Conservation (phyloP, 2,888 invertebrate species). For the Temnothorax unifasciatus region DNA sequence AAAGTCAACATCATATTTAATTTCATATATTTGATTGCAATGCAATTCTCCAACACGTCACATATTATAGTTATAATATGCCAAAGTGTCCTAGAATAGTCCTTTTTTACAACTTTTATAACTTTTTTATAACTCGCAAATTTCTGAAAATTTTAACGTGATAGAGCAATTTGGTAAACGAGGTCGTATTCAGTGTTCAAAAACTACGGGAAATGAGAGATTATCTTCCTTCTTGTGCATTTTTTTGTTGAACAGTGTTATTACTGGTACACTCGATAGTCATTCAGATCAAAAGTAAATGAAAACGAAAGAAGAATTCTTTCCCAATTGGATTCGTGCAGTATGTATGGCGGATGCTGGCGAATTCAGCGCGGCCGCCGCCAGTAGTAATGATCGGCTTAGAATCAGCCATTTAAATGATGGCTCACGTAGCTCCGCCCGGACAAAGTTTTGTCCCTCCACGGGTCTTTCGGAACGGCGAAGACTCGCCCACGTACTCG, state of each 20-base stretch:
- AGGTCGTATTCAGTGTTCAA: background rate
- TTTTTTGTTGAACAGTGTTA: background rate
- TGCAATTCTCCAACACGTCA: background rate
- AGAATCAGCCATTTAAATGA: slow-evolving; percentile 83
- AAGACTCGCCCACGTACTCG: slow-evolving; percentile 52
- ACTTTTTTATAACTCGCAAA: background rate
- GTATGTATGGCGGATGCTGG: slow-evolving; percentile 27
- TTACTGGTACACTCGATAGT: background rate
- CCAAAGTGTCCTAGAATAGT: background rate
- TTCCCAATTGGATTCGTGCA: slow-evolving; percentile 31
- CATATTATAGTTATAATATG: background rate
- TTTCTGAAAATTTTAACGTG: background rate
- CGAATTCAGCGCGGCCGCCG: slow-evolving; percentile 56
- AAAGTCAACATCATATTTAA: background rate
- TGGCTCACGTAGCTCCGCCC: slow-evolving; percentile 79
- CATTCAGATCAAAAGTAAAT: slow-evolving; percentile 17
- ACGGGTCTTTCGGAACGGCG: slow-evolving; percentile 15
- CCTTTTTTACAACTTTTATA: background rate
- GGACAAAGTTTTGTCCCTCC: slow-evolving; percentile 78
- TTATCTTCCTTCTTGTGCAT: background rate
- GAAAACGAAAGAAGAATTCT: slow-evolving; percentile 33
- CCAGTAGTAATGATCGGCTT: slow-evolving; percentile 70
- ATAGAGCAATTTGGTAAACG: background rate
- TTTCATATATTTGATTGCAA: background rate
- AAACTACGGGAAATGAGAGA: background rate